phyloP scores from a whole-genome alignment of 2,113 vertebrate genomes.

The Gymnorhina tibicen region DNA sequence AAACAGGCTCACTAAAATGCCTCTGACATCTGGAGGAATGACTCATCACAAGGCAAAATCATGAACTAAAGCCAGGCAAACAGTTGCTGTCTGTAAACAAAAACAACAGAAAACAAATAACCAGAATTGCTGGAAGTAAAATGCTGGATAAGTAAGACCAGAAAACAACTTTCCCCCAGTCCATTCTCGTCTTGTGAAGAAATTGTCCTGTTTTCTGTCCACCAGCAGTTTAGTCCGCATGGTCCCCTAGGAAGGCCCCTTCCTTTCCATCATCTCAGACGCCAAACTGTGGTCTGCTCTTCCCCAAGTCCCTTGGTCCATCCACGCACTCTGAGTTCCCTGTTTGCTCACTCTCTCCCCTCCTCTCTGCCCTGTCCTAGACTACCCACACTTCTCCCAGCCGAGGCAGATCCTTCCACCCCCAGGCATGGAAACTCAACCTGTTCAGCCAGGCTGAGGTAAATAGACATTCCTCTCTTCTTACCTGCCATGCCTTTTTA shows the following conservation, averaged over 20 bases:
- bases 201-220: not conserved
- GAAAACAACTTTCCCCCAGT: not conserved
- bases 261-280: not conserved
- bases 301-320: not conserved
- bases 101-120: not conserved
- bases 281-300: not conserved
- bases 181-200: not conserved
- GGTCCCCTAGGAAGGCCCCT: not conserved
- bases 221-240: not conserved
- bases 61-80: not conserved
- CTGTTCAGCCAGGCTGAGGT: not conserved
- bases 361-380: not conserved
- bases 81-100: not conserved
- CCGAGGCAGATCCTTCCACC: not conserved
- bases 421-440: not conserved
- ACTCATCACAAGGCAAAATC: not conserved
- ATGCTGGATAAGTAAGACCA: not conserved
- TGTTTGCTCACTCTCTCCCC: rapidly evolving
- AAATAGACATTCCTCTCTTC: not conserved
- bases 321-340: rapidly evolving
- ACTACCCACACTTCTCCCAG: not conserved
- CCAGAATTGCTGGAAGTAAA: not conserved
- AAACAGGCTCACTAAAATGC: not conserved
- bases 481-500: not conserved
- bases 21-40: not conserved